phyloP scores from a whole-genome alignment of 37 sponge, comb jelly and placozoan species.

The Lycopodina hypogea region DNA sequence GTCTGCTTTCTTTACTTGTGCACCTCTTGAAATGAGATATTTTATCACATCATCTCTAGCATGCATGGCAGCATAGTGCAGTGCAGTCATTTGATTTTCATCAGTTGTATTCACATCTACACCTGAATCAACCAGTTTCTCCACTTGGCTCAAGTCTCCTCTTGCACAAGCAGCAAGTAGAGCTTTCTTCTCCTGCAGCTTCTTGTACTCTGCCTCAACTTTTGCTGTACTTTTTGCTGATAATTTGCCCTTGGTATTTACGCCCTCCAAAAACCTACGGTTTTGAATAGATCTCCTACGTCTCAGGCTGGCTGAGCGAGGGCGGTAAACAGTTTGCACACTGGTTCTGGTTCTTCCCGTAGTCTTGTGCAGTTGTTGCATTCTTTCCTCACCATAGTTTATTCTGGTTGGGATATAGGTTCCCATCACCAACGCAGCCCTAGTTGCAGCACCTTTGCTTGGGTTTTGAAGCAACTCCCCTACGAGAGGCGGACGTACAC shows the following conservation, averaged over 20 bases:
- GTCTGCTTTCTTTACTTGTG: conserved; percentile 41
- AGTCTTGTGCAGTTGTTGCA: background rate
- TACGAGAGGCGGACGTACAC: too few species aligned
- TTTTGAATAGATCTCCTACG: conserved; percentile 8
- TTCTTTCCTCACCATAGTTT: too few species aligned
- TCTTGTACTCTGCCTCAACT: conserved; percentile 22
- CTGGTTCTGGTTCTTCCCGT: background rate
- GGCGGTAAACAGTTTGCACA: background rate
- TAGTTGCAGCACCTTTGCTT: too few species aligned
- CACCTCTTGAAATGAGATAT: conserved; percentile 37
- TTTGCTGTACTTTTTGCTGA: background rate
- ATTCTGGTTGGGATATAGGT: too few species aligned
- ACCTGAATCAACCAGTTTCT: too few species aligned
- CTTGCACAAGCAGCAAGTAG: conserved; percentile 36
- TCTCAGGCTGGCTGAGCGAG: conserved; percentile 34
- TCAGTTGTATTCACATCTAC: conserved; percentile 49
- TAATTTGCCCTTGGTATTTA: background rate
- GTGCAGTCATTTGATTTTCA: conserved; percentile 51
- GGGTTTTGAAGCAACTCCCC: too few species aligned
- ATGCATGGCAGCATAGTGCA: too few species aligned
- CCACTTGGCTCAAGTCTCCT: conserved; percentile 45
- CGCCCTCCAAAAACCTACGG: background rate
- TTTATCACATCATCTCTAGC: conserved; percentile 46
- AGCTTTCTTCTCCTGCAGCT: conserved; percentile 16
- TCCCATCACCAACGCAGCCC: too few species aligned